Evolutionary conservation across 2,797 vertebrate species (phyloP).

Genomic region (Coendou prehensilis): DNA sequence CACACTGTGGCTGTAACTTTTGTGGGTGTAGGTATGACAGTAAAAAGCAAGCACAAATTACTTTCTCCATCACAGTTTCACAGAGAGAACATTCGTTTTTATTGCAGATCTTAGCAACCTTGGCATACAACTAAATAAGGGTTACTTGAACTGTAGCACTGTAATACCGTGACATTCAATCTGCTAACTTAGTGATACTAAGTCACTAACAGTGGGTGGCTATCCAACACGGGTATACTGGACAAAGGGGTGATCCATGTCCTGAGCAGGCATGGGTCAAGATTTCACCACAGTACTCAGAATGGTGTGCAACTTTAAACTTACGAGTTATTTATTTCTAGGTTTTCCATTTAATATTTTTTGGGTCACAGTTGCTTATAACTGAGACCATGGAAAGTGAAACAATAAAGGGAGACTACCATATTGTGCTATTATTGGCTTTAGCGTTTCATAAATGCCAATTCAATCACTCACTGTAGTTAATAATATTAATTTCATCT

Average conservation of each 20-base stretch:
- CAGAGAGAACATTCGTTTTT: not conserved
- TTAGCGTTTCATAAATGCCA: not conserved
- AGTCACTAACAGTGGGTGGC: not conserved
- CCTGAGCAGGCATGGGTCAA: not conserved
- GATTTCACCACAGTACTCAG: not conserved
- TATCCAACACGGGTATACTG: not conserved
- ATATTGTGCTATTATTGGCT: not conserved
- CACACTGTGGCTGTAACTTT: not conserved
- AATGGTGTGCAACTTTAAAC: not conserved
- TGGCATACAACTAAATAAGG: not conserved
- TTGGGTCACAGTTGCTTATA: not conserved
- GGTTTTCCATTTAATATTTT: not conserved
- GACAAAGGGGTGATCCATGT: not conserved
- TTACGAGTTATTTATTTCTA: not conserved
- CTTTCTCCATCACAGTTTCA: not conserved
- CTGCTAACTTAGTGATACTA: not conserved
- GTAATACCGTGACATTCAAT: not conserved
- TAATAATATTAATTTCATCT: not conserved
- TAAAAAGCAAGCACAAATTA: not conserved
- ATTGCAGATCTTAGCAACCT: not conserved
- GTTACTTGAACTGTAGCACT: not conserved
- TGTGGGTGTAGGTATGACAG: not conserved
- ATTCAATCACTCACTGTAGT: not conserved
- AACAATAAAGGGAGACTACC: not conserved
- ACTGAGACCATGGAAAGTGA: not conserved